Conservation (phyloP, 1,140 invertebrate species). For the Drosophila jambulina region DNA sequence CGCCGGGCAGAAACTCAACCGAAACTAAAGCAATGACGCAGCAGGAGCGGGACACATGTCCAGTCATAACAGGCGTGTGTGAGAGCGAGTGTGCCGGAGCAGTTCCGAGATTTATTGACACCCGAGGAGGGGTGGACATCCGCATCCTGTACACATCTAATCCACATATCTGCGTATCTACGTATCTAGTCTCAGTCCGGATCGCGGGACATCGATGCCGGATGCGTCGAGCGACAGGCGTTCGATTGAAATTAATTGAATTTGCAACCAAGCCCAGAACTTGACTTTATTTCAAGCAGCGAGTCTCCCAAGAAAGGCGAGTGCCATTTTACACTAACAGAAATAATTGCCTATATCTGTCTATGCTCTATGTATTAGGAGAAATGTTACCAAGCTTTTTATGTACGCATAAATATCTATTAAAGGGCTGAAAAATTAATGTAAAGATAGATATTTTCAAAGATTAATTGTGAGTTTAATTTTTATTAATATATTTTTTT, state of each 20-base stretch:
- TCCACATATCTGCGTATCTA: constrained; percentile 32
- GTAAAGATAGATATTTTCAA: not conserved
- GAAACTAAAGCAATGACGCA: constrained; percentile 80
- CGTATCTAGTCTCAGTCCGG: constrained; percentile 55
- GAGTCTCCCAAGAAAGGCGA: not conserved
- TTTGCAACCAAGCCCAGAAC: constrained; percentile 66
- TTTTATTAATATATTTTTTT: not conserved
- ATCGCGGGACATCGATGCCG: constrained; percentile 67
- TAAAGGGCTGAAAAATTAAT: not conserved
- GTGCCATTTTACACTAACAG: not conserved
- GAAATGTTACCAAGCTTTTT: too few relatives aligned
- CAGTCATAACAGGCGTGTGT: constrained; percentile 66
- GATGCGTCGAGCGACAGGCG: constrained; percentile 81
- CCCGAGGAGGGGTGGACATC: constrained; percentile 48
- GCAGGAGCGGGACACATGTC: constrained; percentile 69
- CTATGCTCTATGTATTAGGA: not conserved
- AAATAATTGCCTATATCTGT: not conserved
- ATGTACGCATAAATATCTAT: not conserved
- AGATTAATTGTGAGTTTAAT: too few relatives aligned
- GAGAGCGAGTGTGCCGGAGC: constrained; percentile 49
- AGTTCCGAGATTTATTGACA: constrained; percentile 65
- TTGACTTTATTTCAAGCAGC: constrained; percentile 50
- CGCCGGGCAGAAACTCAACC: constrained; percentile 61
- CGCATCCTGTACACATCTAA: constrained; percentile 19
- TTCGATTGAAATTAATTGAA: constrained; percentile 85